Evolutionary conservation across 2,888 invertebrate species (phyloP), one percentile per base, ranked within the genome.

Genomic region (Lissocephala sabroskyi): DNA sequence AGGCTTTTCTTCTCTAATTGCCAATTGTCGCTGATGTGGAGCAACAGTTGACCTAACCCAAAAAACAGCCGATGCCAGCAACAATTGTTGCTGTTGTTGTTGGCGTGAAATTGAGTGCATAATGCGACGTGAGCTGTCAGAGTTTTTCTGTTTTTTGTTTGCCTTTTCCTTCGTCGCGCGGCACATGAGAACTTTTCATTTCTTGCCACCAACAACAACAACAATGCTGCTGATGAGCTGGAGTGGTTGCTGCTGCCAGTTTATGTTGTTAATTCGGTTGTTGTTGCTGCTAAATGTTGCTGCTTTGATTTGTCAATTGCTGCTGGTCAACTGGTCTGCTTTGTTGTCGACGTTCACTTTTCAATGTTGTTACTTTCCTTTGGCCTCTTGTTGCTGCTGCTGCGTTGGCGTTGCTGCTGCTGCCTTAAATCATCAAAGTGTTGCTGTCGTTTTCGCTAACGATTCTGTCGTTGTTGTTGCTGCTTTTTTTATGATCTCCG

Each of bases 131-230:
- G 67, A 63, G 35, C 52, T 62, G 64, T 62, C 62, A 63, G 73
- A 57, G 61, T 50, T 56, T 16, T 17, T 47, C 11, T 7, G 10
- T 18, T 29, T 41, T 45, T 41, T 35, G 41, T 44, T 33, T 29
- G 52, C 11, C 49, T 30, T 11, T 17, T 17, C 41, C 54, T 51
- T 53, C 41, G 52, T 49, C 42, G 66, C 65, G 59, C 41, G 52
- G 46, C 42, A 64, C 65, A 59, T 66, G 74, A 68, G 70, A 70
- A 66, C 59, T 74, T 70, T 70, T 74, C 65, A 61, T 61, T 67
- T 67, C 58, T 66, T 65, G 59, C 62, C 49, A 48, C 11, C 30
- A 29, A 29, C 29, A n/a, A n/a, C n/a, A n/a, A n/a, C n/a, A n/a
- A n/a, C n/a, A n/a, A n/a, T n/a, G n/a, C n/a, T n/a, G n/a, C n/a